A percentile compares a stretch with the other conserved stretches of the same genome.
Conservation (phyloP, 2,888 invertebrate genomes). For the Catocala nupta region DNA sequence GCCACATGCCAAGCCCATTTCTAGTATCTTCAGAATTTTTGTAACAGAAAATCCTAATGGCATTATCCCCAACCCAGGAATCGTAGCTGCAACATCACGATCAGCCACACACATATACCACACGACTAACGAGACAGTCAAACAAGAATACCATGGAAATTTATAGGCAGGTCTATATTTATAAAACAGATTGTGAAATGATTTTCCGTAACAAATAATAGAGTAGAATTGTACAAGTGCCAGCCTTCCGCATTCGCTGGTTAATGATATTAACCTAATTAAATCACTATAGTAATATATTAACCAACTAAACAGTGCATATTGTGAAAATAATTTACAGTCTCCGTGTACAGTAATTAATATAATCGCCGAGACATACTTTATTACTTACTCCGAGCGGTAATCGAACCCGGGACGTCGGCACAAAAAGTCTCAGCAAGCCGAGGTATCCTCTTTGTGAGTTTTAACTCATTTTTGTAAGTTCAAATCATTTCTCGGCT, state of each 20-base stretch:
- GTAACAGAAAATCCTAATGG: too few species aligned
- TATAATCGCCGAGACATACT: conserved; percentile 52
- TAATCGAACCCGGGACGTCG: conserved; percentile 50
- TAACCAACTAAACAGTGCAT: conserved; percentile 20
- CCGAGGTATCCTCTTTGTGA: conserved; percentile 50
- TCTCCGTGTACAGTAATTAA: conserved; percentile 46
- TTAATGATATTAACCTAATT: conserved; percentile 22
- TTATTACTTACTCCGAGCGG: conserved; percentile 53
- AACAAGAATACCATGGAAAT: too few species aligned
- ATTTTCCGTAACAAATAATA: conserved; percentile 21
- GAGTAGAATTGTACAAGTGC: neutral
- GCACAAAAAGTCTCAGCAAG: conserved; percentile 45
- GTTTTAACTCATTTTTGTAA: conserved; percentile 63
- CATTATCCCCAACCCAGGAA: too few species aligned
- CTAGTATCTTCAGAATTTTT: too few species aligned
- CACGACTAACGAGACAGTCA: too few species aligned
- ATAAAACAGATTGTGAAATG: conserved; percentile 16
- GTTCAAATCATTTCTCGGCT: conserved; percentile 63
- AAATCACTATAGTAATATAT: conserved; percentile 17
- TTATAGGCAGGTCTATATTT: neutral
- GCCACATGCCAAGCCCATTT: too few species aligned
- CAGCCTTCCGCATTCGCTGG: conserved; percentile 16
- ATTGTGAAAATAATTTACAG: conserved; percentile 41
- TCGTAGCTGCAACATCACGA: too few species aligned
- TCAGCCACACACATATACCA: too few species aligned